Conservation (phyloP, 2,113 vertebrate species). For the Cyphotilapia sp. region DNA sequence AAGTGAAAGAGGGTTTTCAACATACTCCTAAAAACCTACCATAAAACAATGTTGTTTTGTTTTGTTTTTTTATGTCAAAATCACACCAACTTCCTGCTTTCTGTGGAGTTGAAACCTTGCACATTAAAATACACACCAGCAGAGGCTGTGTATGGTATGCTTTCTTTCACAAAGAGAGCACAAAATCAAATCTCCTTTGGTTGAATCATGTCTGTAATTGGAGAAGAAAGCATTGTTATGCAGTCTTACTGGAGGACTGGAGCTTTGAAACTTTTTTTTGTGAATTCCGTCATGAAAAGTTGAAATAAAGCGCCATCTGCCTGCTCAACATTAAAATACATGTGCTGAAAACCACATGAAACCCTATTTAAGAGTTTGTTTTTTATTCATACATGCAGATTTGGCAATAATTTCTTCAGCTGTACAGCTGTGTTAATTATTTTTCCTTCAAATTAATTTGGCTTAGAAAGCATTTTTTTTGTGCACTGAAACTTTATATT, state of each 20-base stretch:
- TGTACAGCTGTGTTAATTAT: not conserved
- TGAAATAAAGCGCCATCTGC: slow-evolving; percentile 28
- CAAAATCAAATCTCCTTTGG: not conserved
- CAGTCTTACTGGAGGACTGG: not conserved
- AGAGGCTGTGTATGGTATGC: not conserved
- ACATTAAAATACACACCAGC: not conserved
- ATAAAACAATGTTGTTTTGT: not conserved
- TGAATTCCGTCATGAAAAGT: not conserved
- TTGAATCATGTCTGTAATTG: not conserved
- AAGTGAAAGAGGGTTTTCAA: not conserved
- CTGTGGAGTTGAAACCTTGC: not conserved
- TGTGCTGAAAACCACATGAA: not conserved
- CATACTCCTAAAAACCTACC: not conserved
- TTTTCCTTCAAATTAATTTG: not conserved
- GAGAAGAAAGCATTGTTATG: not conserved
- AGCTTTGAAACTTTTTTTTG: not conserved
- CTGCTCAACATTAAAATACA: not conserved
- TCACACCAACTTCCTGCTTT: not conserved
- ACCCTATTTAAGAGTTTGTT: not conserved
- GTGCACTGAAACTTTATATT: not conserved
- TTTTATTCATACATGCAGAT: not conserved
- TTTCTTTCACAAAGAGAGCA: not conserved
- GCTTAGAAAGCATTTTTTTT: not conserved
- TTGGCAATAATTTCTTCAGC: not conserved
- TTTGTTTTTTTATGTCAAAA: not conserved